A percentile compares a stretch with the other conserved stretches of the same genome.
phyloP scores from a whole-genome alignment of 2,113 vertebrate species.

The Edolisoma coerulescens region DNA sequence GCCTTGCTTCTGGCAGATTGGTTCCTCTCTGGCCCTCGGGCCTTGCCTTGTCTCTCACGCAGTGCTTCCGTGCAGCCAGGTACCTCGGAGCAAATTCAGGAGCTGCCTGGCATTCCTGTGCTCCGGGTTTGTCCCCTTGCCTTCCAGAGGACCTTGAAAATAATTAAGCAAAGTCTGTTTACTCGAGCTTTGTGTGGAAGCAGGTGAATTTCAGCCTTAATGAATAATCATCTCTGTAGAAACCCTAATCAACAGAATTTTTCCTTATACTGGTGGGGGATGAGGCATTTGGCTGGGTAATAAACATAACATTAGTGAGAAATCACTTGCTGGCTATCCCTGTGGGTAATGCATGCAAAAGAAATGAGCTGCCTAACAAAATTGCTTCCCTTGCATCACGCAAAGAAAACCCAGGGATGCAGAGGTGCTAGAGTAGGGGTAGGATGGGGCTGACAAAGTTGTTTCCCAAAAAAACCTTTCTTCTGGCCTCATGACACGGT shows the following conservation, averaged over 20 bases:
- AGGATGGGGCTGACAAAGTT: background rate
- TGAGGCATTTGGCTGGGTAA: background rate
- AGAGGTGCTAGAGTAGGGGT: background rate
- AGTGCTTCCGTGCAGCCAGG: background rate
- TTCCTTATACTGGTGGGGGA: background rate
- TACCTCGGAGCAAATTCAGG: background rate
- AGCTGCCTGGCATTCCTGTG: background rate
- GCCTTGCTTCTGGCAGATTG: background rate
- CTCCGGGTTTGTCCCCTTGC: background rate
- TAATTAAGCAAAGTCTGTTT: slow-evolving; percentile 11
- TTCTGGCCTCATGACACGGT: background rate
- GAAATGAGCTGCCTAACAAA: background rate
- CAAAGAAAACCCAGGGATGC: background rate
- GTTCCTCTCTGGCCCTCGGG: background rate
- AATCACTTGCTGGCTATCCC: background rate
- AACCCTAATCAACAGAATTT: slow-evolving; percentile 33
- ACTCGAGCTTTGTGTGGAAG: background rate
- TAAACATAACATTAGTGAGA: slow-evolving; percentile 20
- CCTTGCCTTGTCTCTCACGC: background rate
- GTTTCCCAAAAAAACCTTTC: background rate
- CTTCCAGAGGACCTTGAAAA: slow-evolving; percentile 1
- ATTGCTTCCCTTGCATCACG: background rate
- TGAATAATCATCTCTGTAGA: background rate
- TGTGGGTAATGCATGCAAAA: background rate
- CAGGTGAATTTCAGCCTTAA: background rate